Evolutionary conservation across 1,140 invertebrate species (phyloP).

Genomic region (Achroia grisella): DNA sequence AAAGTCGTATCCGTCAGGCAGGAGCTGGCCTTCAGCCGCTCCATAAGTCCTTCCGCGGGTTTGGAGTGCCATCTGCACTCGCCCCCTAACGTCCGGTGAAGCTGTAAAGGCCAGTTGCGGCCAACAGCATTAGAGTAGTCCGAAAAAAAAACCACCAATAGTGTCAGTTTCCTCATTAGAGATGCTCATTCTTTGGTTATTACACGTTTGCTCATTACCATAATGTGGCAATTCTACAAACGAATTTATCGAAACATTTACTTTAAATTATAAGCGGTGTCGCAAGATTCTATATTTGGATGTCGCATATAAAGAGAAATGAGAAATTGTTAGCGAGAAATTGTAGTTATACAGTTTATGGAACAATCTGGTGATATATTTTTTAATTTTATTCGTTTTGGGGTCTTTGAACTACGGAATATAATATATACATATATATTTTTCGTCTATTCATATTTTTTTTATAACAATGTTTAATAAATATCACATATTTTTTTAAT

Average conservation of each 20-base stretch:
- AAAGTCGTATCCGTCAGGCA: too few relatives aligned
- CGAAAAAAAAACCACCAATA: too few relatives aligned
- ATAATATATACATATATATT: too few relatives aligned
- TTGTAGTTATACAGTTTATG: neutral
- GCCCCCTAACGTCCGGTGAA: too few relatives aligned
- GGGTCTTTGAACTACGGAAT: neutral
- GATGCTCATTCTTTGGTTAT: conserved; percentile 11
- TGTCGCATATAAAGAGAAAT: neutral
- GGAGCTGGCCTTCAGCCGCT: too few relatives aligned
- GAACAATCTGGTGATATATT: neutral
- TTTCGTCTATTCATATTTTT: too few relatives aligned
- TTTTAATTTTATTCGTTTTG: neutral
- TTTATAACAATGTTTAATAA: too few relatives aligned
- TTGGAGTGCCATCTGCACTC: too few relatives aligned
- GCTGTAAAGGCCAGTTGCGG: too few relatives aligned
- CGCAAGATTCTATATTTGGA: conserved; percentile 4
- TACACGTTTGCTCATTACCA: conserved; percentile 10
- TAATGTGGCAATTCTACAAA: conserved; percentile 16
- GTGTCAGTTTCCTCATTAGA: conserved; percentile 18
- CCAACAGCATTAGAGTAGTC: too few relatives aligned
- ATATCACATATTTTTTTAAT: too few relatives aligned
- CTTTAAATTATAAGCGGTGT: conserved; percentile 7
- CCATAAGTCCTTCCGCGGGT: too few relatives aligned
- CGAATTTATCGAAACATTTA: conserved; percentile 15
- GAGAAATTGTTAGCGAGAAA: neutral